phyloP scores from a whole-genome alignment of 1,140 invertebrate genomes.

The Mizuhopecten yessoensis region DNA sequence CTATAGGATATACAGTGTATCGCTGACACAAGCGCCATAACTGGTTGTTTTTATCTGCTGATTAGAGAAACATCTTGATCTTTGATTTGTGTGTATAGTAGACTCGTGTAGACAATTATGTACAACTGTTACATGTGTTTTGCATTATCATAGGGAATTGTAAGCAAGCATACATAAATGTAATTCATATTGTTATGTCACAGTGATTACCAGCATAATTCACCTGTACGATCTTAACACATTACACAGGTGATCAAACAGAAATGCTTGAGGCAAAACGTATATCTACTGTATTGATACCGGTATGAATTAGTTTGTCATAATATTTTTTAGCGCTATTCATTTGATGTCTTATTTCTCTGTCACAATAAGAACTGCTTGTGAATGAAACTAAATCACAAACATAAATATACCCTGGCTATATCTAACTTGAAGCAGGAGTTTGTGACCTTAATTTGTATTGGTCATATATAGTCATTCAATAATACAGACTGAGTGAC shows the following conservation, averaged over 20 bases:
- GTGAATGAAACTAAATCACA: neutral
- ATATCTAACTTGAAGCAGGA: neutral
- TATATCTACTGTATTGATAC: neutral
- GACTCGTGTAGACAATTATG: neutral
- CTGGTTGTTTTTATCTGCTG: neutral
- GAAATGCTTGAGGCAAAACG: neutral
- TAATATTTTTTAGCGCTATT: neutral
- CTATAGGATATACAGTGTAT: neutral
- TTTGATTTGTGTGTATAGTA: neutral
- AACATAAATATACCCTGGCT: neutral
- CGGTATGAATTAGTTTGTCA: neutral
- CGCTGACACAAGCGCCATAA: neutral
- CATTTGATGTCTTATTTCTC: neutral
- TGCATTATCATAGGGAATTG: neutral
- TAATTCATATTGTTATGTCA: neutral
- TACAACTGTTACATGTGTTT: neutral
- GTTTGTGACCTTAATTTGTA: neutral
- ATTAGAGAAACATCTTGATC: slow-evolving; percentile 20
- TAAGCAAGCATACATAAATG: neutral
- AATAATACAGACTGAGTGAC: too few species aligned
- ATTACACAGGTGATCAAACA: slow-evolving; percentile 23
- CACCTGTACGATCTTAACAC: neutral
- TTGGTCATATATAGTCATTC: neutral
- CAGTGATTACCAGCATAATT: neutral
- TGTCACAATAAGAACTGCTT: neutral